Evolutionary conservation across 1,140 invertebrate genomes (phyloP), one percentile per base, ranked within the genome.

Genomic region (Diploscapter pachys): DNA sequence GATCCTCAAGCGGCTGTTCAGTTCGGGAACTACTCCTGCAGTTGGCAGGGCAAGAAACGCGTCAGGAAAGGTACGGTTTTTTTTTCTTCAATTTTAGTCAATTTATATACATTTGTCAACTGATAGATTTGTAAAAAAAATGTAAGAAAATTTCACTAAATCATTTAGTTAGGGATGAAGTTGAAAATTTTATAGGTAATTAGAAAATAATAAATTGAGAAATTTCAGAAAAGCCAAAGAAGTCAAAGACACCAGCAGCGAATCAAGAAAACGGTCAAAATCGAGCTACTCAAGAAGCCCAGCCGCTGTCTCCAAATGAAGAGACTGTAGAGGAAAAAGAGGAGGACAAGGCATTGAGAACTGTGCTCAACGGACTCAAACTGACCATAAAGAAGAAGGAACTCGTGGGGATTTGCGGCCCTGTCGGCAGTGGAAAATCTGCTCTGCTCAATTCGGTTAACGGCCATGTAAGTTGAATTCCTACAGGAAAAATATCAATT

Each of bases 351-450:
- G 57, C 50, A 6, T 59, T 72, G 63, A 57, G 55, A 54, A 63
- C 55, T 5, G 68, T 69, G 54, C 70, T 69, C 3, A 13, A 77
- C 11, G 73, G 57, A 2, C 55, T 68, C 48, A 77, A 81, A 5
- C 63, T 81, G 13, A 65, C 72, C 3, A 62, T 76, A 4, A 71
- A 71, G 5, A 80, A 90, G 86, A 89, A 89, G 31, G 87, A 88
- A 76, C 79, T 91, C 48, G 83, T 91, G 71, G 91, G 90, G 51
- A 87, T 92, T 49, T 91, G 90, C 81, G 91, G 91, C 4, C 81
- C 86, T 9, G 90, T 92, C 5, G 91, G 90, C 11, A 87, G 88
- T 81, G 91, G 91, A 6, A 92, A 92, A 82, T 89, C 90, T 48
- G 90, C 91, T 51, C 82, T 92, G 3, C 80, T 92, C 9, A 87